These are phyloP conservation scores for Eupleurogrammus muticus DNA, from an alignment of 2,797 vertebrate genomes.

Conservation along the genomic window DNA sequence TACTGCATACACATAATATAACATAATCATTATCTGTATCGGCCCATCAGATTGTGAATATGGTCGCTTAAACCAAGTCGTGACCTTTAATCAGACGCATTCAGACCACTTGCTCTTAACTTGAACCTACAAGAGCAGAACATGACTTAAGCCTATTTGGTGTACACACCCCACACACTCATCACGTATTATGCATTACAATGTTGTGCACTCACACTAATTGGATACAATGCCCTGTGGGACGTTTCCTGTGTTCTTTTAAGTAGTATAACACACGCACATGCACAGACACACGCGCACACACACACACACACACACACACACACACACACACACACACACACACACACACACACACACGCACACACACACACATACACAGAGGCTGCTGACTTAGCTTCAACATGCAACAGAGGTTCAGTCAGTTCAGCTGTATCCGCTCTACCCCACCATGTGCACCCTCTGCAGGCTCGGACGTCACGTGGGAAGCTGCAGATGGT, in stretches of 20 bases:
- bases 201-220: slow-evolving; percentile 51
- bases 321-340: slow-evolving; percentile 21
- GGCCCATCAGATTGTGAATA: neutral
- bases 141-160: slow-evolving; percentile 9
- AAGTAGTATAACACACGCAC: slow-evolving; percentile 52
- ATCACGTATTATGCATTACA: slow-evolving; percentile 37
- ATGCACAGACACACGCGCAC: slow-evolving; percentile 25
- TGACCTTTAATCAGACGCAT: slow-evolving; percentile 5
- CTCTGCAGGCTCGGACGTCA: slow-evolving; percentile 11
- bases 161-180: slow-evolving; percentile 13
- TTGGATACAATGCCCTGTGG: slow-evolving; percentile 60
- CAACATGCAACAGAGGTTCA: slow-evolving; percentile 47
- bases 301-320: slow-evolving; percentile 11
- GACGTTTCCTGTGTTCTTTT: slow-evolving; percentile 67
- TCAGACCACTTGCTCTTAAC: neutral
- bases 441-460: slow-evolving; percentile 28
- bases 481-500: slow-evolving; percentile 44
- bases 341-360: slow-evolving; percentile 20
- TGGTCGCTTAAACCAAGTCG: neutral
- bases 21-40: slow-evolving; percentile 2
- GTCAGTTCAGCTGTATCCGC: slow-evolving; percentile 51
- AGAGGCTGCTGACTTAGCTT: slow-evolving; percentile 56
- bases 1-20: neutral
- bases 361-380: slow-evolving; percentile 12
- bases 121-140: slow-evolving; percentile 16